These are phyloP conservation scores for Sacculina carcini DNA, from an alignment of 2,888 invertebrate species.

Conservation along the genomic window DNA sequence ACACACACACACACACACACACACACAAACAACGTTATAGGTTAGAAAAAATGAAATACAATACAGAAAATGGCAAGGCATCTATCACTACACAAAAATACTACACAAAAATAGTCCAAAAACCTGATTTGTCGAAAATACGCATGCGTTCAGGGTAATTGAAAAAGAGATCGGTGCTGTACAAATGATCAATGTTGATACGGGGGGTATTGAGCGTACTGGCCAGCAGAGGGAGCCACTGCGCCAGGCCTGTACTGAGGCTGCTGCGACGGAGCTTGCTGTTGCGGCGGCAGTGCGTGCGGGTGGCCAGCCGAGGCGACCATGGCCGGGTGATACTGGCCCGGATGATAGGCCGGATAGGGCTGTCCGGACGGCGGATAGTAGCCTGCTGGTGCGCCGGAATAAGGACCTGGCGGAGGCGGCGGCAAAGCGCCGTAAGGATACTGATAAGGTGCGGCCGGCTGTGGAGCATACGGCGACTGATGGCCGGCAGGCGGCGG, in stretches of 20 bases:
- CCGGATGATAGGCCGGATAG: neutral
- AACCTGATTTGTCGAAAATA: too few relatives aligned
- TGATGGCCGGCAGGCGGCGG: neutral
- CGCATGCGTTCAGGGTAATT: too few relatives aligned
- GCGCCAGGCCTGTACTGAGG: neutral
- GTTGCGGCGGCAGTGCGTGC: too few relatives aligned
- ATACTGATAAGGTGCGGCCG: neutral
- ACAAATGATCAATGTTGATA: neutral
- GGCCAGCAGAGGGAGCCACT: neutral
- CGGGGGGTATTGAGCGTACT: neutral
- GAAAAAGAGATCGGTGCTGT: too few relatives aligned
- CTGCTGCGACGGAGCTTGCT: too few relatives aligned
- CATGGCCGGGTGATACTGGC: neutral
- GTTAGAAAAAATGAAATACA: too few relatives aligned
- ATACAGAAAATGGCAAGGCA: too few relatives aligned
- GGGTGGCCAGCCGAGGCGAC: neutral
- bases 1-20: too few relatives aligned
- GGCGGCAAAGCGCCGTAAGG: neutral
- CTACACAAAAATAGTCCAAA: too few relatives aligned
- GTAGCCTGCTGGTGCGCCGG: neutral
- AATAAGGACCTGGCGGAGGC: neutral
- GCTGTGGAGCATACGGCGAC: neutral
- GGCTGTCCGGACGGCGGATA: neutral
- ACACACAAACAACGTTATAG: too few relatives aligned
- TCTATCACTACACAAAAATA: too few relatives aligned